Evolutionary conservation across 2,113 vertebrate species (phyloP), one percentile per base, ranked within the genome.

Genomic region (Callopanchax toddi): DNA sequence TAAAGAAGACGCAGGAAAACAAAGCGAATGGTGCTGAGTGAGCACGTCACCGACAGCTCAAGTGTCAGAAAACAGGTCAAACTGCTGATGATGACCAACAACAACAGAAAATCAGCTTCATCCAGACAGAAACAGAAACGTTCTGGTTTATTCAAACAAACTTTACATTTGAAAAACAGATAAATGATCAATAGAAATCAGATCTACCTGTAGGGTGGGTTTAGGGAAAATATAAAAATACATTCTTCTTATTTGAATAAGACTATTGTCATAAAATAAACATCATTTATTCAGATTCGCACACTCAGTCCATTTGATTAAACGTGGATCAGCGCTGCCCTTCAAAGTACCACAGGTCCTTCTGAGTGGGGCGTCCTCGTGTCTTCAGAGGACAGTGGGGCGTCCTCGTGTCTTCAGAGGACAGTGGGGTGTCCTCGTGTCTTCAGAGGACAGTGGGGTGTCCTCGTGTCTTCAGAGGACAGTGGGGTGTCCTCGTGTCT

Each of bases 311-410:
- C n/a, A n/a, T n/a, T n/a, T n/a, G 49, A 34, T 44, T 46, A 11
- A 45, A 53, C n/a, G 51, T 12, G 6, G 25, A 16, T 50, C 40
- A 44, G 59, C 62, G 61, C 54, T 50, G 26, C 16, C 58, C 23
- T 66, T 42, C 54, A 9, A 54, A 53, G 50, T 8, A 67, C 67
- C 60, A 56, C 62, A 6, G 71, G 60, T 60, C 57, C 70, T 42
- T 81, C 70, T 26, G n/a, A n/a, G n/a, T n/a, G n/a, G 53, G 9
- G 7, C 58, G 67, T 39, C 29, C 39, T 21, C 17, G n/a, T 8
- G 45, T 78, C 65, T 62, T 10, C 40, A 8, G 60, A 37, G 6
- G 78, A 56, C 11, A n/a, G n/a, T n/a, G n/a, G 53, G 9, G 7
- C 58, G 67, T 39, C 29, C 39, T 21, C 17, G n/a, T 8, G 45